Evolutionary conservation across 2,888 invertebrate species (phyloP).

Genomic region (Volucella bombylans): DNA sequence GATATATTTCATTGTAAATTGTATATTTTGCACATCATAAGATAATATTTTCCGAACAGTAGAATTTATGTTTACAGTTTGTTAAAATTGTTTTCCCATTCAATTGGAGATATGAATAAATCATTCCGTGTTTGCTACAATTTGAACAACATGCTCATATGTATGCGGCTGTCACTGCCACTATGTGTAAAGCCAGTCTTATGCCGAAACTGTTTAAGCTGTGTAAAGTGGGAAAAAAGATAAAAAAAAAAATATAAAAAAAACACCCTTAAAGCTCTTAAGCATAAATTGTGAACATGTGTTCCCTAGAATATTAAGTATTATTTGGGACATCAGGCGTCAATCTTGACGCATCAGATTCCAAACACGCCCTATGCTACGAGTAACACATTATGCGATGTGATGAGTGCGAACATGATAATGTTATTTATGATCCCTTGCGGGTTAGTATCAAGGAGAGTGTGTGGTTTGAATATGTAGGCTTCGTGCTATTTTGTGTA

Average conservation of each 20-base stretch:
- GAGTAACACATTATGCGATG: constrained; percentile 7
- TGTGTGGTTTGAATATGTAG: too few relatives aligned
- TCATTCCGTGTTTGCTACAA: not conserved
- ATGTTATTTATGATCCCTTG: constrained; percentile 44
- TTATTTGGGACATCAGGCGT: constrained; percentile 24
- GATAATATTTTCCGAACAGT: constrained; percentile 27
- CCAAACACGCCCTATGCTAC: constrained; percentile 20
- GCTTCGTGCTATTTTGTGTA: too few relatives aligned
- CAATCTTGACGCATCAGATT: constrained; percentile 35
- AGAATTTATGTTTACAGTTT: constrained; percentile 1
- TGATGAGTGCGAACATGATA: constrained; percentile 26
- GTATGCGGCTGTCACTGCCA: not conserved
- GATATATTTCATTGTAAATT: constrained; percentile 45
- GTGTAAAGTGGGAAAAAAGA: too few relatives aligned
- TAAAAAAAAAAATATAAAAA: too few relatives aligned
- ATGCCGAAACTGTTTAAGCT: too few relatives aligned
- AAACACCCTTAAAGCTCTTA: too few relatives aligned
- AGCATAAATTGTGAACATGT: too few relatives aligned
- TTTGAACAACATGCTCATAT: not conserved
- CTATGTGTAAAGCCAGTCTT: too few relatives aligned
- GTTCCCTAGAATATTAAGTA: too few relatives aligned
- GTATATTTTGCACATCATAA: constrained; percentile 17
- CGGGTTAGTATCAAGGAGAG: not conserved
- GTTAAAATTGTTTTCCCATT: constrained; percentile 2
- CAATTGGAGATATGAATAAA: constrained; percentile 6